phyloP scores from a whole-genome alignment of 2,113 vertebrate species.

The Siniperca knerii region DNA sequence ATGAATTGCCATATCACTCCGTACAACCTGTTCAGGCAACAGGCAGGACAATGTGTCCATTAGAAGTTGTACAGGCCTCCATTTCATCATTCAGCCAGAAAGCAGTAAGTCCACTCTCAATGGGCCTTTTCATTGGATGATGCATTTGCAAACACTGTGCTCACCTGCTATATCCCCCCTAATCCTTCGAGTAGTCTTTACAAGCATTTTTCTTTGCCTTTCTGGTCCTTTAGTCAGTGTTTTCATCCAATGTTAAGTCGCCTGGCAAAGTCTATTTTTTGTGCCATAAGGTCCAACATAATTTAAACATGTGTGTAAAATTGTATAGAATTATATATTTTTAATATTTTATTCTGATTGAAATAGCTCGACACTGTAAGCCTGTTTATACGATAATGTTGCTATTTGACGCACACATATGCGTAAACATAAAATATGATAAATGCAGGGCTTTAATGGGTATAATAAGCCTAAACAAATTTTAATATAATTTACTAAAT shows the following conservation, averaged over 20 bases:
- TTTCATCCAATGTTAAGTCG: neutral
- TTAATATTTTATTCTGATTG: neutral
- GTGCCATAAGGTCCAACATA: neutral
- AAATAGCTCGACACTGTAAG: neutral
- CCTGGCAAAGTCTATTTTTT: neutral
- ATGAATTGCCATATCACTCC: slow-evolving; percentile 11
- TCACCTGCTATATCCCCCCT: slow-evolving; percentile 67
- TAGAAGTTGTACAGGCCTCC: slow-evolving; percentile 55
- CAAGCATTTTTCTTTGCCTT: slow-evolving; percentile 7
- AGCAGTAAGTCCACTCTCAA: slow-evolving; percentile 63
- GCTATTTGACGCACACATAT: neutral
- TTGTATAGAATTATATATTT: neutral
- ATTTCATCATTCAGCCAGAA: slow-evolving; percentile 59
- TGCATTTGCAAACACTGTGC: slow-evolving; percentile 73
- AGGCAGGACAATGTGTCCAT: slow-evolving; percentile 48
- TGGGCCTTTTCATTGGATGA: slow-evolving; percentile 72
- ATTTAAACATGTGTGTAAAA: neutral
- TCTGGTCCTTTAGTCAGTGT: neutral
- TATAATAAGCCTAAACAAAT: neutral
- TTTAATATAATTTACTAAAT: neutral
- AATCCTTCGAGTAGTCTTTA: slow-evolving; percentile 55
- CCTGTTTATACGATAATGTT: neutral
- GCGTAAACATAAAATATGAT: neutral
- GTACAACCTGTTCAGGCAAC: slow-evolving; percentile 38
- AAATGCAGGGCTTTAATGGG: neutral